Conservation (phyloP, 2,888 invertebrate species). For the Luperina nickerlii region DNA sequence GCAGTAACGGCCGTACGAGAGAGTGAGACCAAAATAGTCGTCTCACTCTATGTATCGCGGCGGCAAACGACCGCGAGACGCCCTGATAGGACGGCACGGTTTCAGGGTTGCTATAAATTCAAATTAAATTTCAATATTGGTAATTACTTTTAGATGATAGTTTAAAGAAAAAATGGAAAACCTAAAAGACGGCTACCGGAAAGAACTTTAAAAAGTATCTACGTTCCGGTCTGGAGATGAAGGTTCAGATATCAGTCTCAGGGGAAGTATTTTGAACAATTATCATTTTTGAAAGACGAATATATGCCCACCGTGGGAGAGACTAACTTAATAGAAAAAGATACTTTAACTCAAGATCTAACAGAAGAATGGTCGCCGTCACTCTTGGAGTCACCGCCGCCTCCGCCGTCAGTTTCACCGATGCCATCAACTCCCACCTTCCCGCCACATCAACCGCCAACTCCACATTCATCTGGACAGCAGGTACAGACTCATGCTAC, state of each 20-base stretch:
- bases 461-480: slow-evolving; percentile 1
- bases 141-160: slow-evolving; percentile 9
- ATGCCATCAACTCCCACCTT: slow-evolving; percentile 14
- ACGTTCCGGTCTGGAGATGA: neutral
- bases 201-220: slow-evolving; percentile 20
- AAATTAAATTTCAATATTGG: neutral
- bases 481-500: neutral
- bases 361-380: slow-evolving; percentile 6
- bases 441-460: slow-evolving; percentile 15
- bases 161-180: slow-evolving; percentile 16
- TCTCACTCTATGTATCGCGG: too few species aligned
- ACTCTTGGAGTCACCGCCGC: neutral
- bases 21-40: too few species aligned
- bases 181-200: slow-evolving; percentile 16
- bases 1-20: too few species aligned
- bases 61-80: too few species aligned
- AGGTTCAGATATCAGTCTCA: slow-evolving; percentile 15
- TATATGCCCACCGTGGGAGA: slow-evolving; percentile 8
- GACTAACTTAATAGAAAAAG: slow-evolving; percentile 8
- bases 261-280: slow-evolving; percentile 22
- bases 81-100: too few species aligned
- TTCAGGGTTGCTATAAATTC: too few species aligned
- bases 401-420: neutral
- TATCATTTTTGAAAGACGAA: slow-evolving; percentile 20
- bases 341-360: neutral